A percentile compares a stretch with the other conserved stretches of the same genome.
Conservation (phyloP, 2,888 invertebrate species). For the Panzeria rudis region DNA sequence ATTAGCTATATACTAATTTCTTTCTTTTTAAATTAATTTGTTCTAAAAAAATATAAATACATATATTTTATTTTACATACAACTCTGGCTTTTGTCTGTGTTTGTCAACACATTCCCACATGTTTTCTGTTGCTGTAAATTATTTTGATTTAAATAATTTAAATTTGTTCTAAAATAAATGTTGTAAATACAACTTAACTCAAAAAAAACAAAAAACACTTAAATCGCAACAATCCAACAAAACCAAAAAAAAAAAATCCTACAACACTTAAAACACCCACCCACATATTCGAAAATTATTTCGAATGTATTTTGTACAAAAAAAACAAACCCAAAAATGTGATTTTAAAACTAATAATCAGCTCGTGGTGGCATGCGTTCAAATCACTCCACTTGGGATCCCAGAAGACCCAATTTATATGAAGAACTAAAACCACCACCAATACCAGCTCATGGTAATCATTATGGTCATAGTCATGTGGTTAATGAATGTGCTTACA, state of each 20-base stretch:
- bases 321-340: background rate
- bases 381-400: constrained; percentile 92
- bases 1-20: background rate
- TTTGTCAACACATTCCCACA: constrained; percentile 5
- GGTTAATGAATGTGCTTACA: constrained; percentile 82
- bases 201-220: constrained; percentile 41
- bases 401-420: constrained; percentile 92
- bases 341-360: constrained; percentile 70
- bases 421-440: constrained; percentile 92
- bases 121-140: constrained; percentile 59
- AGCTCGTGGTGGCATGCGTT: constrained; percentile 83
- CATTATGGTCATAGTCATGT: constrained; percentile 80
- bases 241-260: background rate
- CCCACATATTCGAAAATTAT: background rate
- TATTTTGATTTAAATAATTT: constrained; percentile 39
- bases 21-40: constrained; percentile 65
- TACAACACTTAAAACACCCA: constrained; percentile 26
- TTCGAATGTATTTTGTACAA: constrained; percentile 29
- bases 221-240: constrained; percentile 4
- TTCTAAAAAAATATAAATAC: constrained; percentile 17
- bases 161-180: constrained; percentile 48
- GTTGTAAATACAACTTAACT: constrained; percentile 46
- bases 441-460: constrained; percentile 84
- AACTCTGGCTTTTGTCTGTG: constrained; percentile 49
- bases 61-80: constrained; percentile 49